Evolutionary conservation across 2,888 invertebrate genomes (phyloP).

Genomic region (Andrena haemorrhoa): DNA sequence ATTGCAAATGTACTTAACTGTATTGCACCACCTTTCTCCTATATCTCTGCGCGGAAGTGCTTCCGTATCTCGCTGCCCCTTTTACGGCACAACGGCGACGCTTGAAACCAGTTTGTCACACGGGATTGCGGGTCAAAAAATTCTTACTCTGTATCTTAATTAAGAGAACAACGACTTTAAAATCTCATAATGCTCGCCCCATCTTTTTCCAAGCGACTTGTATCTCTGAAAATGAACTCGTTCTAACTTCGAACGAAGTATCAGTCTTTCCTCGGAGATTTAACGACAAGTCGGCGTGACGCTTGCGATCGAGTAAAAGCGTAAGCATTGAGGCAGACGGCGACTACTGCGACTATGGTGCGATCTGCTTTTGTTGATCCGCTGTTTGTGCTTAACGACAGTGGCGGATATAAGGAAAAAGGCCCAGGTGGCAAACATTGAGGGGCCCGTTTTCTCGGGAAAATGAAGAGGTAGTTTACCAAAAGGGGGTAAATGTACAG

Average conservation of each 20-base stretch:
- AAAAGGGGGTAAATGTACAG: too few relatives aligned
- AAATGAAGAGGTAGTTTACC: too few relatives aligned
- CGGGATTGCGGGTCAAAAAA: not conserved
- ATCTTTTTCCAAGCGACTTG: not conserved
- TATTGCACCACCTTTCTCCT: conserved; percentile 17
- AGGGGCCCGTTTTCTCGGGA: too few relatives aligned
- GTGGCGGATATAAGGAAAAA: too few relatives aligned
- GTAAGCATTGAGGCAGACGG: not conserved
- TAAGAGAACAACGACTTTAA: not conserved
- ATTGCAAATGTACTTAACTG: not conserved
- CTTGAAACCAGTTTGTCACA: conserved; percentile 36
- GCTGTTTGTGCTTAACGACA: not conserved
- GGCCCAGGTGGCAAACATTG: too few relatives aligned
- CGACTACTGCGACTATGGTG: not conserved
- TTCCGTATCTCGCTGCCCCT: not conserved
- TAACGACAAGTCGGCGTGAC: not conserved
- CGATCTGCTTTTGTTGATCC: not conserved
- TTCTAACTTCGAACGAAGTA: not conserved
- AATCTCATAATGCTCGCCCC: not conserved
- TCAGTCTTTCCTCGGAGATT: not conserved
- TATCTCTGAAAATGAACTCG: not conserved
- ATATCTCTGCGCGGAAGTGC: conserved; percentile 8
- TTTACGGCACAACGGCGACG: not conserved
- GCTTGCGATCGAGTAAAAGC: not conserved
- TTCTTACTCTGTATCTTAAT: not conserved